Evolutionary conservation across 1,140 invertebrate species (phyloP).

Genomic region (Neotoxoptera formosana): DNA sequence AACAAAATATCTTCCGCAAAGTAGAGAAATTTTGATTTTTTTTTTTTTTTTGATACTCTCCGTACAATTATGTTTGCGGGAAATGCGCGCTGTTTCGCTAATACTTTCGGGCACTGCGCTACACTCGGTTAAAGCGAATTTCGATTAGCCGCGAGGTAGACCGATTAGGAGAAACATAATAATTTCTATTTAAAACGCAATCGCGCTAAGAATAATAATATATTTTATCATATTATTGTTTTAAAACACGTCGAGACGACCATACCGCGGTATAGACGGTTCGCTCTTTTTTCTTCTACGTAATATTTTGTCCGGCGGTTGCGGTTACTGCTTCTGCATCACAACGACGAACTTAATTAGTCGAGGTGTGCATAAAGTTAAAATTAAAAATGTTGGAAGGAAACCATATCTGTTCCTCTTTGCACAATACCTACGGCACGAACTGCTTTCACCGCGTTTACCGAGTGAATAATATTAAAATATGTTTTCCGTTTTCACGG

Average conservation of each 20-base stretch:
- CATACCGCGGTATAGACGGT: too few species aligned
- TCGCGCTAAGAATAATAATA: too few species aligned
- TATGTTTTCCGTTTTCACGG: background rate
- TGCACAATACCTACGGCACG: background rate
- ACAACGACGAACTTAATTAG: background rate
- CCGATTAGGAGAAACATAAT: background rate
- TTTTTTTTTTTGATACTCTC: background rate
- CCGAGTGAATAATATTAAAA: background rate
- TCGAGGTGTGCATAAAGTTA: background rate
- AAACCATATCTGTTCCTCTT: background rate
- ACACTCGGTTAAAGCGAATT: background rate
- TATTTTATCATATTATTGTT: too few species aligned
- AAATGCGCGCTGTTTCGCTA: background rate
- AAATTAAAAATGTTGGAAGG: background rate
- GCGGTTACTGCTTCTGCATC: background rate
- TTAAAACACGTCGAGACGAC: too few species aligned
- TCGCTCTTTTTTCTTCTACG: background rate
- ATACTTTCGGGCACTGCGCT: background rate
- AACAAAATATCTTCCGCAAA: background rate
- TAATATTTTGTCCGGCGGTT: background rate
- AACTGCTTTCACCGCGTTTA: background rate
- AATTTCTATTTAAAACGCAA: background rate
- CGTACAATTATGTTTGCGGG: too few species aligned
- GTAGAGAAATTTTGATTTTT: background rate
- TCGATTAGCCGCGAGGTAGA: background rate